Percentiles rank a stretch among this genome's conserved stretches.
Evolutionary conservation across 1,140 invertebrate species (phyloP).

Genomic region (Aphaenogaster rudis): DNA sequence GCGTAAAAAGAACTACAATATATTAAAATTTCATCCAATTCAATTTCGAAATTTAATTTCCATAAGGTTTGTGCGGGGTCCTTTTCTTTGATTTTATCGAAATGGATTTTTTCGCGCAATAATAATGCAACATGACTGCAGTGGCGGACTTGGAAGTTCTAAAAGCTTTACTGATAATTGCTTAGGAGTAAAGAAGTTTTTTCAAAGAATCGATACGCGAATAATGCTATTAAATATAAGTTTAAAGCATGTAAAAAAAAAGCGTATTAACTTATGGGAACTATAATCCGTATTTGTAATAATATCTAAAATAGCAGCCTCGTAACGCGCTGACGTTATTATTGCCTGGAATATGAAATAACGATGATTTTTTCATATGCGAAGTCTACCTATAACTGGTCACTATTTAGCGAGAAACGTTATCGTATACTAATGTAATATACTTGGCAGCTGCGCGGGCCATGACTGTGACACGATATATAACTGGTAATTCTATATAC

Average conservation of each 20-base stretch:
- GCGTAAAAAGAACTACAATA: too few species aligned
- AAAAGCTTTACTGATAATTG: neutral
- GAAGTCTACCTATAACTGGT: conserved; percentile 62
- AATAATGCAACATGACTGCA: neutral
- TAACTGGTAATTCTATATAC: neutral
- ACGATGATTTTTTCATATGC: conserved; percentile 67
- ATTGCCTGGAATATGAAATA: conserved; percentile 52
- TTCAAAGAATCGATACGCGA: conserved; percentile 21
- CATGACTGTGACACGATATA: conserved; percentile 34
- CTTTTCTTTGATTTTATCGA: neutral
- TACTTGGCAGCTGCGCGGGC: conserved; percentile 27
- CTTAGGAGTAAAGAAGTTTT: conserved; percentile 6
- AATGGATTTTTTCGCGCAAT: neutral
- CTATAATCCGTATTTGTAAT: conserved; percentile 66
- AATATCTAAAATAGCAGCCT: conserved; percentile 62
- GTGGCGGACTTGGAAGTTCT: neutral
- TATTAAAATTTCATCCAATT: too few species aligned
- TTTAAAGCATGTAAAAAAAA: conserved; percentile 16
- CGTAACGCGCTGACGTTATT: conserved; percentile 43
- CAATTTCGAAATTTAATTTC: too few species aligned
- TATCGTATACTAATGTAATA: conserved; percentile 63
- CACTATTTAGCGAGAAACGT: conserved; percentile 57
- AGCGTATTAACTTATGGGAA: conserved; percentile 40
- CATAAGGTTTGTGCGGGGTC: too few species aligned
- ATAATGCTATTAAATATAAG: conserved; percentile 16